A percentile compares a stretch with the other conserved stretches of the same genome.
These are phyloP conservation scores for Arctia plantaginis DNA, from an alignment of 2,888 invertebrate genomes.

Conservation along the genomic window DNA sequence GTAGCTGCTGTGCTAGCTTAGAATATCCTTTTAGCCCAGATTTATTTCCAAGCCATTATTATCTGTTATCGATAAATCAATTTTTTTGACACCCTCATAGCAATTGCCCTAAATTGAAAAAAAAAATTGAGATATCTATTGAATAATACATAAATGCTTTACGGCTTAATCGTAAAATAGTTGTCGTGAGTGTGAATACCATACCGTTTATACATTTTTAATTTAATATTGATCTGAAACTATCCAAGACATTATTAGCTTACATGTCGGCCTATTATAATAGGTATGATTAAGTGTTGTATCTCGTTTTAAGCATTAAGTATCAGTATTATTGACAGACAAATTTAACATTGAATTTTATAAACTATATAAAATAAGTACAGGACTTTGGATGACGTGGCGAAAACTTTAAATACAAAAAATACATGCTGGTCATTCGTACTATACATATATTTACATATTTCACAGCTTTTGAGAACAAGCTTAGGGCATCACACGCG, in stretches of 20 bases:
- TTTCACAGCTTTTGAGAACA: background rate
- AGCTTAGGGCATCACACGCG: background rate
- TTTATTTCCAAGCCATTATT: too few species aligned
- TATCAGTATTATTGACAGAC: background rate
- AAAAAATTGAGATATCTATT: too few species aligned
- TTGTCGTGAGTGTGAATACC: background rate
- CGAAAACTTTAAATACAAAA: background rate
- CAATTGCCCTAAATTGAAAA: background rate
- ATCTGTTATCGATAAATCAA: too few species aligned
- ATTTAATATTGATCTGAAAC: background rate
- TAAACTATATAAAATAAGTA: background rate
- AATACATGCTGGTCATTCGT: background rate
- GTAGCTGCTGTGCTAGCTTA: too few species aligned
- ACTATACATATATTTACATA: background rate
- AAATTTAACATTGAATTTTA: background rate
- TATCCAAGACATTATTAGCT: background rate
- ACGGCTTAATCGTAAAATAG: background rate
- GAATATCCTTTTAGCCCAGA: too few species aligned
- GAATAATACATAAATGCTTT: background rate
- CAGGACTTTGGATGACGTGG: background rate
- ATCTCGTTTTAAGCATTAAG: background rate
- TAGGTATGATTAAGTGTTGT: background rate
- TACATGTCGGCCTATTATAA: background rate
- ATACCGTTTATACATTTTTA: background rate
- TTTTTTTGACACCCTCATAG: too few species aligned